Conservation (phyloP, 2,888 invertebrate species). For the Mythimna pallens region DNA sequence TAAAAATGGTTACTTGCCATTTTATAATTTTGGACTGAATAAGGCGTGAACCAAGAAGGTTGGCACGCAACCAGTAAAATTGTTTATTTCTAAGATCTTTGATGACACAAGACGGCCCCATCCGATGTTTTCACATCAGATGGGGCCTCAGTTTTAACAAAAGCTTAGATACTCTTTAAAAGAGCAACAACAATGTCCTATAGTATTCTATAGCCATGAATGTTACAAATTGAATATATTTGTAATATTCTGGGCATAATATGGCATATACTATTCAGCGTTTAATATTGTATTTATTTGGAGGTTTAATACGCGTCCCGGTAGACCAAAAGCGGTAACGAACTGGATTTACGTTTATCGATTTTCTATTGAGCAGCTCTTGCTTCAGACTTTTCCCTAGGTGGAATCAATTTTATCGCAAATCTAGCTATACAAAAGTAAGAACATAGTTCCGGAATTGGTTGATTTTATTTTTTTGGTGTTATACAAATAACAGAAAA, state of each 20-base stretch:
- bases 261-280: not conserved
- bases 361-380: constrained; percentile 48
- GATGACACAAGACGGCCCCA: no score
- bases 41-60: no score
- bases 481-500: not conserved
- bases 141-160: no score
- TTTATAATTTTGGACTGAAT: no score
- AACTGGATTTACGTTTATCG: constrained; percentile 50
- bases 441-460: not conserved
- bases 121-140: no score
- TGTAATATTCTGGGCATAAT: not conserved
- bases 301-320: constrained; percentile 21
- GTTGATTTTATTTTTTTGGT: not conserved
- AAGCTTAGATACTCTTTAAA: no score
- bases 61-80: no score
- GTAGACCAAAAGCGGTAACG: constrained; percentile 34
- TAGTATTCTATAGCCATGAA: no score
- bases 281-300: constrained; percentile 36
- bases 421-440: constrained; percentile 8
- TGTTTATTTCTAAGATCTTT: no score
- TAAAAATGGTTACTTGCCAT: no score
- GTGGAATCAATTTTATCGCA: constrained; percentile 15
- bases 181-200: not conserved
- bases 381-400: constrained; percentile 24
- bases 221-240: no score